phyloP scores from a whole-genome alignment of 2,797 vertebrate species.

The Adelosebastes latens region DNA sequence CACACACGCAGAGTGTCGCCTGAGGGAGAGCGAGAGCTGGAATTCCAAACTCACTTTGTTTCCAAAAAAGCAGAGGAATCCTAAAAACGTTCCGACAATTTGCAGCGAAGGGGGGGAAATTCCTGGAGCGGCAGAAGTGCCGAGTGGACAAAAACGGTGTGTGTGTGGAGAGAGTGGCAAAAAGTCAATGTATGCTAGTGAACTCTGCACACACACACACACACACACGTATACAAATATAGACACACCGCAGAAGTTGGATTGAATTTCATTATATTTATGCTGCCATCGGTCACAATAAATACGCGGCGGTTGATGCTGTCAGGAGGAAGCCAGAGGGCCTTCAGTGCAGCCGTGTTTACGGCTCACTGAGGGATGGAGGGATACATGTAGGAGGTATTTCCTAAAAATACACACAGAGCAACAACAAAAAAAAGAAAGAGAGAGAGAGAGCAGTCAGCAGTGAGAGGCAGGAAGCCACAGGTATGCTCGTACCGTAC shows the following conservation, averaged over 20 bases:
- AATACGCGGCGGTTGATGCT: slow-evolving; percentile 18
- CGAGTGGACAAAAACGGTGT: slow-evolving; percentile 56
- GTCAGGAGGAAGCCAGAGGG: slow-evolving; percentile 27
- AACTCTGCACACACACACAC: slow-evolving; percentile 35
- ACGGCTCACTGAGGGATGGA: not conserved
- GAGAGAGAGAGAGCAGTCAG: not conserved
- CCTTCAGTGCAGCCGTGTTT: slow-evolving; percentile 13
- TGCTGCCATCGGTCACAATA: slow-evolving; percentile 62
- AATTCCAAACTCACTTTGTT: slow-evolving; percentile 55
- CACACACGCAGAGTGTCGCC: slow-evolving; percentile 11
- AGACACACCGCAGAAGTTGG: slow-evolving; percentile 50
- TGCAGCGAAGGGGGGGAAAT: slow-evolving; percentile 27
- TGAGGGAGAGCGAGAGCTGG: slow-evolving; percentile 44
- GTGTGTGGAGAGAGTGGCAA: slow-evolving; percentile 36
- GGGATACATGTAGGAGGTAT: not conserved
- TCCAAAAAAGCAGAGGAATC: slow-evolving; percentile 70
- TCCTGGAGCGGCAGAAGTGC: slow-evolving; percentile 67
- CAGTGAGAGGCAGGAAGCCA: slow-evolving; percentile 7
- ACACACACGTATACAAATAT: slow-evolving; percentile 34
- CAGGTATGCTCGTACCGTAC: slow-evolving; percentile 5
- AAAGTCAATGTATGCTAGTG: slow-evolving; percentile 57
- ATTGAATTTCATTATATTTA: slow-evolving; percentile 58
- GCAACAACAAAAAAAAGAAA: not conserved
- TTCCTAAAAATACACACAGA: slow-evolving; percentile 20
- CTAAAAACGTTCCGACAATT: slow-evolving; percentile 69